These are phyloP conservation scores for Sparidentex hasta DNA, from an alignment of 2,797 vertebrate species.

Conservation along the genomic window DNA sequence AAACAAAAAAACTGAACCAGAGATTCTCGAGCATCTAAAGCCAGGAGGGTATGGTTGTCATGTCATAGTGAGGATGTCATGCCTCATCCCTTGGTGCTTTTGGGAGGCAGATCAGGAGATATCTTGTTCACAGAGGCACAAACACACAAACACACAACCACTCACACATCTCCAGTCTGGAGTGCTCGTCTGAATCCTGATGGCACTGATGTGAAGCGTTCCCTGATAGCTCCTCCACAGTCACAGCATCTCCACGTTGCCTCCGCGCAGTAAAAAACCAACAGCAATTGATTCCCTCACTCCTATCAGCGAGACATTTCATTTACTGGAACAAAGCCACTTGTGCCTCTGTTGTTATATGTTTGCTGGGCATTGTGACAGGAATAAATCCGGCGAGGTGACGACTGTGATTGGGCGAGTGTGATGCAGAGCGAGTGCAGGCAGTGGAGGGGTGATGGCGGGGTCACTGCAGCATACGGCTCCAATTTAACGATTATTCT, in stretches of 20 bases:
- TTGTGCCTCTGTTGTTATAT: slow-evolving; percentile 59
- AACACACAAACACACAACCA: slow-evolving; percentile 5
- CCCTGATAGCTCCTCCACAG: slow-evolving; percentile 67
- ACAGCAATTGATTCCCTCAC: slow-evolving; percentile 65
- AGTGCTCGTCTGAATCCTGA: slow-evolving; percentile 64
- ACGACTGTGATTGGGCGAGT: slow-evolving; percentile 44
- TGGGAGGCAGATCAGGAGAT: slow-evolving; percentile 25
- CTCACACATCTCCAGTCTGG: slow-evolving; percentile 25
- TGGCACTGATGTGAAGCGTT: slow-evolving; percentile 71
- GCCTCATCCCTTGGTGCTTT: slow-evolving; percentile 25
- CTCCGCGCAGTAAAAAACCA: slow-evolving; percentile 59
- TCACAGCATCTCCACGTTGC: slow-evolving; percentile 64
- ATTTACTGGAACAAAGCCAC: slow-evolving; percentile 72
- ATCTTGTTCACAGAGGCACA: slow-evolving; percentile 19
- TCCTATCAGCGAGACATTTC: slow-evolving; percentile 62
- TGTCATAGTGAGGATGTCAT: slow-evolving; percentile 19
- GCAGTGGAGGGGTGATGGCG: slow-evolving; percentile 1
- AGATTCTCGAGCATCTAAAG: slow-evolving; percentile 8
- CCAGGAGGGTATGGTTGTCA: slow-evolving; percentile 13
- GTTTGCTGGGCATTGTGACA: slow-evolving; percentile 58
- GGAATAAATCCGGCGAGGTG: slow-evolving; percentile 54
- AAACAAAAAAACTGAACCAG: neutral
- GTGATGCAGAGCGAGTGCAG: slow-evolving; percentile 33
- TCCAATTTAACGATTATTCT: slow-evolving; percentile 25
- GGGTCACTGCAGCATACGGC: slow-evolving; percentile 30